Percentiles rank a stretch among this genome's conserved stretches.
Conservation (phyloP, 2,113 vertebrate species). For the Mormyrus iriodes region DNA sequence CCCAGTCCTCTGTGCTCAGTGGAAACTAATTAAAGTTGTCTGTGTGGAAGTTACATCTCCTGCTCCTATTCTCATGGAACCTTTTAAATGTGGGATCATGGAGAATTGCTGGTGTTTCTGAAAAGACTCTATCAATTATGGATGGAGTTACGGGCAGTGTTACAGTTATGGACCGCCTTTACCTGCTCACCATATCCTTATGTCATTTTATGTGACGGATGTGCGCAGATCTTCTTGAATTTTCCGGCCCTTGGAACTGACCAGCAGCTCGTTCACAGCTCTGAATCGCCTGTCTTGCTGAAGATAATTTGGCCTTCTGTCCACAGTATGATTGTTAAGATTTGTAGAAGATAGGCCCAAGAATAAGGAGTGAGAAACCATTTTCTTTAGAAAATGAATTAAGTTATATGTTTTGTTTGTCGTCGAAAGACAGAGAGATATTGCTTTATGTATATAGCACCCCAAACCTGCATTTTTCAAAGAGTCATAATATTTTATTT, state of each 20-base stretch:
- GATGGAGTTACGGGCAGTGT: neutral
- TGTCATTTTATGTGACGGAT: neutral
- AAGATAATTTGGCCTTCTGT: neutral
- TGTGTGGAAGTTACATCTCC: neutral
- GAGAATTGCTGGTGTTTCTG: neutral
- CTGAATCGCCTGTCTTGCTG: too few species aligned
- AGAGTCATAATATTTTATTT: neutral
- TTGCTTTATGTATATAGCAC: neutral
- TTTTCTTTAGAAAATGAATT: neutral
- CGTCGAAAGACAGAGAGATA: neutral
- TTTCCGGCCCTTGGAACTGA: neutral
- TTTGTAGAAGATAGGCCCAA: neutral
- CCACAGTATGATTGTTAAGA: neutral
- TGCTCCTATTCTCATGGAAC: neutral
- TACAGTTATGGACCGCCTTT: neutral
- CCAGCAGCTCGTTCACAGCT: neutral
- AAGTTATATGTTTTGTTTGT: neutral
- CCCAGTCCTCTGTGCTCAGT: neutral
- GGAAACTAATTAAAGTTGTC: conserved; percentile 6
- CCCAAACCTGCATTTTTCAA: neutral
- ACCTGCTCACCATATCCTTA: neutral
- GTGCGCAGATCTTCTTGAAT: neutral
- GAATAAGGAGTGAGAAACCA: neutral
- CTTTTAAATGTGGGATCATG: neutral
- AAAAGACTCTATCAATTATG: neutral